Conservation (phyloP, 2,797 vertebrate species). For the Gastrophryne carolinensis region DNA sequence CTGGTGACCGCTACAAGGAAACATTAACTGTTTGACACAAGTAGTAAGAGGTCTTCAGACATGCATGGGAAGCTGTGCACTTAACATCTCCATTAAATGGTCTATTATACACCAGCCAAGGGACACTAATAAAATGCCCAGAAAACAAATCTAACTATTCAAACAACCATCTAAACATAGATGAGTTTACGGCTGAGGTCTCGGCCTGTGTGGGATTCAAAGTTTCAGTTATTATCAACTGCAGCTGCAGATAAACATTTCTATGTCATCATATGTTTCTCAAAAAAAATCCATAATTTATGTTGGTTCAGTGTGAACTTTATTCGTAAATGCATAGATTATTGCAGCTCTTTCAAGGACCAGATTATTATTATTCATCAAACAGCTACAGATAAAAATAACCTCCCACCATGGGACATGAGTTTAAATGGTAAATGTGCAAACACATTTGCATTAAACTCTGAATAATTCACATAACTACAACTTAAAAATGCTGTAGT, state of each 20-base stretch:
- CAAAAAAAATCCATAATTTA: background rate
- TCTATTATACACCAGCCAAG: constrained; percentile 30
- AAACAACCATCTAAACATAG: constrained; percentile 8
- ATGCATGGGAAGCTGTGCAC: constrained; percentile 25
- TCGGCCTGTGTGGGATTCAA: background rate
- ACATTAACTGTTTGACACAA: constrained; percentile 8
- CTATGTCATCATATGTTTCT: background rate
- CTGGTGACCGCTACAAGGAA: constrained; percentile 12
- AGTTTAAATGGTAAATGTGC: too few relatives aligned
- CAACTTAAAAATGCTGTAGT: too few relatives aligned
- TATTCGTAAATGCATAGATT: background rate
- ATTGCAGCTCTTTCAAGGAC: background rate
- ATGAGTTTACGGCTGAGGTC: constrained; percentile 6
- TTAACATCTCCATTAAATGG: constrained; percentile 24
- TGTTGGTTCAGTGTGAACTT: background rate
- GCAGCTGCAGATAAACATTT: background rate
- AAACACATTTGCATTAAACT: too few relatives aligned
- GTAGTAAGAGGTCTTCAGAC: constrained; percentile 28
- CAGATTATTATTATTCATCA: too few relatives aligned
- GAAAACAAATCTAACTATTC: constrained; percentile 31
- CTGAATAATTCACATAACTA: too few relatives aligned
- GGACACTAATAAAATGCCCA: constrained; percentile 27
- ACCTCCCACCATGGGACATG: too few relatives aligned
- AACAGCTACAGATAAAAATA: too few relatives aligned
- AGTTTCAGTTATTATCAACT: background rate